A percentile compares a stretch with the other conserved stretches of the same genome.
Evolutionary conservation across 2,888 invertebrate species (phyloP).

Genomic region (Rotaria macrura): DNA sequence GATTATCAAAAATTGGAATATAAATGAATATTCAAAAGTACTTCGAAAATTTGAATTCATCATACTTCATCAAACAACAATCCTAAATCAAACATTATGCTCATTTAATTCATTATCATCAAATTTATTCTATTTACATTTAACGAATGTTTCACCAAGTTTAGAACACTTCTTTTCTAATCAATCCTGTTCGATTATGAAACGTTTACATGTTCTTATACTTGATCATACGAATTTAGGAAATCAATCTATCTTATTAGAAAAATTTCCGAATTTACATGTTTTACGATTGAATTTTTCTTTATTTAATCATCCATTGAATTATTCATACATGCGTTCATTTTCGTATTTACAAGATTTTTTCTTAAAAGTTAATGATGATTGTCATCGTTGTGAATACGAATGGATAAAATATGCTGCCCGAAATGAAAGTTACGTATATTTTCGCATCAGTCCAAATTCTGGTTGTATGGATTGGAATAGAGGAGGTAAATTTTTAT

Average conservation of each 20-base stretch:
- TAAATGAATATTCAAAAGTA: not conserved
- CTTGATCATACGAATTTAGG: not conserved
- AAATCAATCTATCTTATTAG: not conserved
- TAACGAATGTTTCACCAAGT: not conserved
- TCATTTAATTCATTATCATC: not conserved
- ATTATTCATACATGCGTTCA: not conserved
- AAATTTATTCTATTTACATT: not conserved
- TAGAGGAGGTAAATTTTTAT: not conserved
- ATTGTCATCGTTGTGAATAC: slow-evolving; percentile 20
- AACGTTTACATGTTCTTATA: not conserved
- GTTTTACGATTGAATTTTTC: not conserved
- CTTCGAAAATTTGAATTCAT: not conserved
- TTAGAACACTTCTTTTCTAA: not conserved
- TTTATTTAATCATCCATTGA: not conserved
- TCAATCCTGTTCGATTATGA: not conserved
- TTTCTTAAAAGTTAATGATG: slow-evolving; percentile 3
- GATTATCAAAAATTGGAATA: not conserved
- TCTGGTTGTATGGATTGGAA: slow-evolving; percentile 19
- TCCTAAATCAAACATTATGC: not conserved
- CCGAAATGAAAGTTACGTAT: not conserved
- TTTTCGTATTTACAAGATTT: not conserved
- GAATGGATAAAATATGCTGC: not conserved
- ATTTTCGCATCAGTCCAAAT: not conserved
- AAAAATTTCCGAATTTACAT: slow-evolving; percentile 15
- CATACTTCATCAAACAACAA: not conserved